A percentile compares a stretch with the other conserved stretches of the same genome.
phyloP scores from a whole-genome alignment of 2,888 invertebrate genomes.

The Hemaris fuciformis region DNA sequence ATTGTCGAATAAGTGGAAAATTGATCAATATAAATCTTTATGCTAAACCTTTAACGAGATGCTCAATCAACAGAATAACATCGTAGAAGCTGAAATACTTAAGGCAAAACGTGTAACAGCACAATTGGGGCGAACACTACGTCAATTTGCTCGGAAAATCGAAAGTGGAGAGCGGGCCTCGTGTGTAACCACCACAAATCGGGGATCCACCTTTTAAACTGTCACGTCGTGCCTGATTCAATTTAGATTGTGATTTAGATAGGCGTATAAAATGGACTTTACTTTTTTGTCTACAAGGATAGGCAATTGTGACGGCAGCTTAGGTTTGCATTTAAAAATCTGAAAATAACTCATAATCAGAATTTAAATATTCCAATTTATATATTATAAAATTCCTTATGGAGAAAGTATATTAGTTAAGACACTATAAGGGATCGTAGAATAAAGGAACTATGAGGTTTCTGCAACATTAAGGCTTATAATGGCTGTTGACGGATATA shows the following conservation, averaged over 20 bases:
- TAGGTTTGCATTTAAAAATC: neutral
- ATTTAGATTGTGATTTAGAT: conserved; percentile 27
- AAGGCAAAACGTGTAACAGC: neutral
- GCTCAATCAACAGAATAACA: neutral
- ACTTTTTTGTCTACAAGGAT: neutral
- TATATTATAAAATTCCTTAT: too few species aligned
- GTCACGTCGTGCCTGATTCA: conserved; percentile 21
- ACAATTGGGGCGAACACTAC: conserved; percentile 1
- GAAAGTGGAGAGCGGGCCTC: conserved; percentile 6
- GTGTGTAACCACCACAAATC: conserved; percentile 11
- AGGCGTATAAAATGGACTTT: conserved; percentile 12
- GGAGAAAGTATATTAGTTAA: too few species aligned
- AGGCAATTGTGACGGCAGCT: neutral
- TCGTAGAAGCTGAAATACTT: neutral
- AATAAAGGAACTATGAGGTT: too few species aligned
- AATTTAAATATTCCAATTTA: neutral
- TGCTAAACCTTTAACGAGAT: neutral
- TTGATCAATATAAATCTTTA: too few species aligned
- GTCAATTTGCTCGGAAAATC: conserved; percentile 3
- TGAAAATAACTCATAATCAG: too few species aligned
- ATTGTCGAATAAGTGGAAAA: too few species aligned
- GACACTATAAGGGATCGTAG: too few species aligned
- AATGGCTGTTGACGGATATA: too few species aligned
- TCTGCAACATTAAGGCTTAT: too few species aligned
- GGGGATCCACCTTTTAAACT: conserved; percentile 9